Evolutionary conservation across 1,140 invertebrate species (phyloP).

Genomic region (Platorchestia sp.): DNA sequence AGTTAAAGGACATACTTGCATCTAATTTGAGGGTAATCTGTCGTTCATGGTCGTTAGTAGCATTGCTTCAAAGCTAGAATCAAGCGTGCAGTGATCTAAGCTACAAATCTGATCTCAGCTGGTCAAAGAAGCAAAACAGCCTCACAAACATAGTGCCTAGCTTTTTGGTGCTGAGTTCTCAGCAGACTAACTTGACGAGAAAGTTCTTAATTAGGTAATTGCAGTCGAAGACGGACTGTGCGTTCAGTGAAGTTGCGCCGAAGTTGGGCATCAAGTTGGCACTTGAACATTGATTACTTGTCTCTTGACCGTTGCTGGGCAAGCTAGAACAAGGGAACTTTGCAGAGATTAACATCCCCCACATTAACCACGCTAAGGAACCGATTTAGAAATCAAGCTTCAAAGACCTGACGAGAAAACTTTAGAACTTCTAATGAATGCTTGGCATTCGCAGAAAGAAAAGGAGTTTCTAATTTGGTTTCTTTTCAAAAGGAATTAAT

Average conservation of each 20-base stretch:
- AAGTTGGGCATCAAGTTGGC: background rate
- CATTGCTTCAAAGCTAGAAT: background rate
- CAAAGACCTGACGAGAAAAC: background rate
- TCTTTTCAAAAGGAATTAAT: background rate
- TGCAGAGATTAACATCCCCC: background rate
- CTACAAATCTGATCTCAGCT: background rate
- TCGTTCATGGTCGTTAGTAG: background rate
- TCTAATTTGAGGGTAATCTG: background rate
- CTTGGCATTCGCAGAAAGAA: background rate
- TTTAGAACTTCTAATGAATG: background rate
- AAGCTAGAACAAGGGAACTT: background rate
- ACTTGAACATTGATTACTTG: slow-evolving; percentile 1
- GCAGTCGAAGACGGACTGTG: background rate
- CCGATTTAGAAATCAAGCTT: background rate
- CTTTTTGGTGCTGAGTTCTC: background rate
- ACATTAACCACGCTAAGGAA: background rate
- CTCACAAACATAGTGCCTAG: background rate
- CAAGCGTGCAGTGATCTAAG: background rate
- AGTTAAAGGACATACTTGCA: background rate
- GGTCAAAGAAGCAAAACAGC: background rate
- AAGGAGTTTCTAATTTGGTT: background rate
- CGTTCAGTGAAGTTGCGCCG: background rate
- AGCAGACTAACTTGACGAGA: background rate
- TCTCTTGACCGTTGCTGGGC: background rate
- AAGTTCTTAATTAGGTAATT: slow-evolving; percentile 2